A percentile compares a stretch with the other conserved stretches of the same genome.
Evolutionary conservation across 2,888 invertebrate genomes (phyloP).

Genomic region (Dynastes grantii): DNA sequence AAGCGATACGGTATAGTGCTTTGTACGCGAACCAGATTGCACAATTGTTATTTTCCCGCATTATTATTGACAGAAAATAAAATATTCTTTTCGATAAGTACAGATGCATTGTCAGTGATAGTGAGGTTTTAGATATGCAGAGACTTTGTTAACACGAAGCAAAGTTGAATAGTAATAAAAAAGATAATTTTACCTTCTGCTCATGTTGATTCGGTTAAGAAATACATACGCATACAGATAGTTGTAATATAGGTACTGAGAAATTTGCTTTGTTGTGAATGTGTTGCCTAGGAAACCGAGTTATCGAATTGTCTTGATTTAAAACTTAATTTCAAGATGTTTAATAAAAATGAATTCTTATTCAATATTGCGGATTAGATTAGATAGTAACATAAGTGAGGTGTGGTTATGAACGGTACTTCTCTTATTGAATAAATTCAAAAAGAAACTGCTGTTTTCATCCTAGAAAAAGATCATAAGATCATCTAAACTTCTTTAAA

Average conservation of each 20-base stretch:
- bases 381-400: too few species aligned
- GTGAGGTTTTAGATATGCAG: background rate
- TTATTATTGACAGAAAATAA: constrained; percentile 25
- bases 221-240: background rate
- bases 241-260: background rate
- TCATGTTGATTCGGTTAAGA: constrained; percentile 17
- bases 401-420: too few species aligned
- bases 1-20: constrained; percentile 30
- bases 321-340: background rate
- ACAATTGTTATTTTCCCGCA: constrained; percentile 43
- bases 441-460: too few species aligned
- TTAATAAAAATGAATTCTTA: too few species aligned
- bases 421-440: too few species aligned
- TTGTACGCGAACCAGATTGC: constrained; percentile 37
- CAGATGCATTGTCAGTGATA: constrained; percentile 12
- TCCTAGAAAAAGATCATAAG: too few species aligned
- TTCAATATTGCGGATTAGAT: too few species aligned
- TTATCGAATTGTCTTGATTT: background rate
- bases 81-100: background rate
- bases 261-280: constrained; percentile 21
- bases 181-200: constrained; percentile 24
- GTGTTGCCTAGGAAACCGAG: constrained; percentile 9
- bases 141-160: background rate
- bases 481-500: too few species aligned
- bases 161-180: background rate